phyloP scores from a whole-genome alignment of 2,797 vertebrate genomes.

The Rhynchotus rufescens region DNA sequence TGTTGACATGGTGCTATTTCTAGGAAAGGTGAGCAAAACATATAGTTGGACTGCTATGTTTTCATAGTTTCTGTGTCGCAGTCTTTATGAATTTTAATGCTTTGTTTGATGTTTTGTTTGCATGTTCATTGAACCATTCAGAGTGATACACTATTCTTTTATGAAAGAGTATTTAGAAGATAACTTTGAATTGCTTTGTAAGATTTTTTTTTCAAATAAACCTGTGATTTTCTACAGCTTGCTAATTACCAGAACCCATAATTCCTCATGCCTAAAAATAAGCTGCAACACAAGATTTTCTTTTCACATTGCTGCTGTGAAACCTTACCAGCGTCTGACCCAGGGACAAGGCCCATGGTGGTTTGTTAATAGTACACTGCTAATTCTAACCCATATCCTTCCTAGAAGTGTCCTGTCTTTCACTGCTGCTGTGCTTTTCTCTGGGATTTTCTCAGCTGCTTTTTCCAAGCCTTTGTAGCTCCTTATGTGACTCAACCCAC shows the following conservation, averaged over 20 bases:
- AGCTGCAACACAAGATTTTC: neutral
- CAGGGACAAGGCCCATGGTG: neutral
- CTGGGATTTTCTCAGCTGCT: neutral
- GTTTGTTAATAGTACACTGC: neutral
- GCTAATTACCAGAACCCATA: neutral
- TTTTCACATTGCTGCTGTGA: neutral
- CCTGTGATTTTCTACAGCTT: neutral
- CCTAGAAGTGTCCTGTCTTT: neutral
- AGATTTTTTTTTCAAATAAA: neutral
- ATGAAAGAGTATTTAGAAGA: neutral
- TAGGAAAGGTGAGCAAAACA: neutral
- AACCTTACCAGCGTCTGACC: neutral
- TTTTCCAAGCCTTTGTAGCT: slow-evolving; percentile 27
- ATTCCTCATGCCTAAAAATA: neutral
- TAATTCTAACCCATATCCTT: neutral
- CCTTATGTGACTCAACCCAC: neutral
- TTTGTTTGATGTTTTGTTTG: neutral
- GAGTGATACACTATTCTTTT: neutral
- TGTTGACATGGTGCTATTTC: neutral
- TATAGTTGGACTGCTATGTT: accelerated
- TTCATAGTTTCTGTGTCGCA: neutral
- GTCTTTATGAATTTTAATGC: neutral
- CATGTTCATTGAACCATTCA: neutral
- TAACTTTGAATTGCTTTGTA: neutral
- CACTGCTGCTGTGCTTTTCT: neutral